A percentile compares a stretch with the other conserved stretches of the same genome.
phyloP scores from a whole-genome alignment of 1,140 invertebrate genomes.

The Drosophila equinoxialis region DNA sequence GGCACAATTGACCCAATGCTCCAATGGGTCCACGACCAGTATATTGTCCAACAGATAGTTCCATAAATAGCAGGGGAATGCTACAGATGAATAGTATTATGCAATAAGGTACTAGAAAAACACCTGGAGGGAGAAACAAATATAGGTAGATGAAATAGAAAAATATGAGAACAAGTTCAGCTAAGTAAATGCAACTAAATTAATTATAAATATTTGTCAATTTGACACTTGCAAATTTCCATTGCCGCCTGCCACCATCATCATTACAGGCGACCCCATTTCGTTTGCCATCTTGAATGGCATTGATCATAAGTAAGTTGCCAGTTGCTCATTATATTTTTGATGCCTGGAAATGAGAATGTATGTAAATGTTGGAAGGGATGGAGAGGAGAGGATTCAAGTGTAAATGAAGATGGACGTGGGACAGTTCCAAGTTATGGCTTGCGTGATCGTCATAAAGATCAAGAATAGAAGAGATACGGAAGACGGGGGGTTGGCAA shows the following conservation, averaged over 20 bases:
- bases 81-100: constrained; percentile 91
- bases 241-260: background rate
- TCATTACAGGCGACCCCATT: background rate
- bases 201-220: constrained; percentile 79
- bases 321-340: constrained; percentile 54
- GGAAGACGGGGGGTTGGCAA: constrained; percentile 21
- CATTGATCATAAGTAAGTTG: constrained; percentile 34
- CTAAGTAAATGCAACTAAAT: constrained; percentile 72
- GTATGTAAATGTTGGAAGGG: constrained; percentile 52
- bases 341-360: constrained; percentile 37
- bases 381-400: background rate
- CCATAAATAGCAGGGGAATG: constrained; percentile 93
- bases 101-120: constrained; percentile 93
- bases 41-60: constrained; percentile 91
- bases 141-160: constrained; percentile 28
- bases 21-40: constrained; percentile 92
- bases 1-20: constrained; percentile 91
- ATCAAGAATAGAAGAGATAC: no score
- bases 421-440: constrained; percentile 33
- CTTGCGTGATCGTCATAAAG: constrained; percentile 51
- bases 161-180: constrained; percentile 40
- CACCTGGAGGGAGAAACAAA: constrained; percentile 85
- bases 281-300: constrained; percentile 26
- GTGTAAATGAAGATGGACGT: constrained; percentile 78
- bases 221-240: constrained; percentile 61